Evolutionary conservation across 2,113 vertebrate genomes (phyloP), one percentile per base, ranked within the genome.

Genomic region (Hippocampus zosterae): DNA sequence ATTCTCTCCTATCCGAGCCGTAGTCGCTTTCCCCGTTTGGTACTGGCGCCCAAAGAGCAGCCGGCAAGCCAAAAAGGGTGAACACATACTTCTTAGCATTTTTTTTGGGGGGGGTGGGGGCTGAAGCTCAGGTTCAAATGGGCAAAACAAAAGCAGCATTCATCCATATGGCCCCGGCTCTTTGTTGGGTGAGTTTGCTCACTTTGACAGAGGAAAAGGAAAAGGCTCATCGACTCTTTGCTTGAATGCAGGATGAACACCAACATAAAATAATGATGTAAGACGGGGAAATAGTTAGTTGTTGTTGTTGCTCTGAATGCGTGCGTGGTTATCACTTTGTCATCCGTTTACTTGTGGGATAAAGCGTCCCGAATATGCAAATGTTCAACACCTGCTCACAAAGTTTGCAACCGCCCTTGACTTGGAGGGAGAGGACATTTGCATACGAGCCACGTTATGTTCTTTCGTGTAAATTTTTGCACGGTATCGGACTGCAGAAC

Each of bases 1-100:
- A 90, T 87, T 89, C 82, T 84, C 42, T 37, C 79, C 84, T 87
- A 85, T 89, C 76, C 85, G 67, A 79, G 72, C 59, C 78, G 85
- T 82, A 68, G 81, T 84, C 75, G 67, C 80, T 82, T 85, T 79
- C 71, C 21, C 46, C 46, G 9, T 6, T 23, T 56, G 27, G 13
- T 56, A 15, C n/a, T 8, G 19, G 19, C 21, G 33, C 37, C 61
- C 78, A 74, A 88, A 55, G 41, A 59, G 27, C 46, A 53, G 12
- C 5, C 69, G 67, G 67, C 46, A 80, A 74, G 81, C 86, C 84
- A 84, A 77, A 70, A 59, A 83, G 84, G 76, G 65, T 78, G 80
- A 69, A 41, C 80, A 85, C 83, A 63, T 78, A 82, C 82, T 86
- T 72, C 67, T 79, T 55, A 48, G 79, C 78, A 25, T 77, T 77